These are phyloP conservation scores for Melanotaenia duboulayi DNA, from an alignment of 2,113 vertebrate species.

Conservation along the genomic window DNA sequence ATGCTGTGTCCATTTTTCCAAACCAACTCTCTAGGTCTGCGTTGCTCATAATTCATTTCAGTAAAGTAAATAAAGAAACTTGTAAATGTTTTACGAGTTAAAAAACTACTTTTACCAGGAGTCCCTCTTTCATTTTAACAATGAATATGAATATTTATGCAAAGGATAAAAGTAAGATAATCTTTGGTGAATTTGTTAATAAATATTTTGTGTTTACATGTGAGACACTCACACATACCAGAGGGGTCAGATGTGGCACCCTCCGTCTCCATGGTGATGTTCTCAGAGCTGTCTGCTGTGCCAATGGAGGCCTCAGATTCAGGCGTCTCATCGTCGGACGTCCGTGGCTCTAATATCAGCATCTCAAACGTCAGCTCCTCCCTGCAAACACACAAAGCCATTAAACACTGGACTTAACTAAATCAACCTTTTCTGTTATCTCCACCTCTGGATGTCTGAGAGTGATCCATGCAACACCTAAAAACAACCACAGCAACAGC, in stretches of 20 bases:
- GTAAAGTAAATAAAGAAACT: neutral
- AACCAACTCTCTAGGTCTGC: too few relatives aligned
- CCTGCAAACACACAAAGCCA: constrained; percentile 68
- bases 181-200: neutral
- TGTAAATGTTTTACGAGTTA: neutral
- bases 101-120: neutral
- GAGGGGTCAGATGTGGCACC: constrained; percentile 83
- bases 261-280: constrained; percentile 89
- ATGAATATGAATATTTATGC: too few relatives aligned
- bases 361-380: constrained; percentile 96
- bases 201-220: neutral
- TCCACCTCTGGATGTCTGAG: neutral
- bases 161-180: neutral
- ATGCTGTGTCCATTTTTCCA: too few relatives aligned
- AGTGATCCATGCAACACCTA: neutral
- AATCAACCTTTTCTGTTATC: neutral
- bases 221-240: constrained; percentile 72
- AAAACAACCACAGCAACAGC: constrained; percentile 42
- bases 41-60: too few relatives aligned
- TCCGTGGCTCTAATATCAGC: constrained; percentile 90
- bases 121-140: too few relatives aligned
- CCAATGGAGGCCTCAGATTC: constrained; percentile 95
- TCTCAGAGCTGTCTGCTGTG: constrained; percentile 94
- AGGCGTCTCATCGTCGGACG: constrained; percentile 92
- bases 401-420: neutral